Conservation (phyloP, 2,113 vertebrate species). For the Myotis yumanensis region DNA sequence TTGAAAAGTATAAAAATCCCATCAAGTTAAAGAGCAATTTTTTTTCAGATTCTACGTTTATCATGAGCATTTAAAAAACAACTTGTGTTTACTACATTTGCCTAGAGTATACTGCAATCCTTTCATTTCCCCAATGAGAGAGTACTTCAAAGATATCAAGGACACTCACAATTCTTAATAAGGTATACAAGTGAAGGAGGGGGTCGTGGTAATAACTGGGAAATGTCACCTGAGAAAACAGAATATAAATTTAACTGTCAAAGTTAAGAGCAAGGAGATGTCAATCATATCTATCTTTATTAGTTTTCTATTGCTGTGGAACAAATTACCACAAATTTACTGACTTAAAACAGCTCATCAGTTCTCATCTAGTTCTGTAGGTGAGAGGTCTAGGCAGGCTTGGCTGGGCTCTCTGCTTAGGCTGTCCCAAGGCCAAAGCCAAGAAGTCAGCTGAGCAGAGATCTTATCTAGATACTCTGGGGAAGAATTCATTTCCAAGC, state of each 20-base stretch:
- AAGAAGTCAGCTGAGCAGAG: background rate
- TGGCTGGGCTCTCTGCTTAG: background rate
- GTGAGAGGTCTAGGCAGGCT: background rate
- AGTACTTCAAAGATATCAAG: constrained; percentile 53
- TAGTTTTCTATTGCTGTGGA: background rate
- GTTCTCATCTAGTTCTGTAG: background rate
- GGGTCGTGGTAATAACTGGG: background rate
- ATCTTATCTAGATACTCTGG: background rate
- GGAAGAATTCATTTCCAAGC: background rate
- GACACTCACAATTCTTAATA: constrained; percentile 37
- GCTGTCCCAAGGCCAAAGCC: background rate
- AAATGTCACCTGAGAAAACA: constrained; percentile 52
- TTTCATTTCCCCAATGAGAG: constrained; percentile 28
- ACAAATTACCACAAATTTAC: background rate
- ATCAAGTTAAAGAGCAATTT: constrained; percentile 66
- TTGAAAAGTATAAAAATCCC: constrained; percentile 61
- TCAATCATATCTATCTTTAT: background rate
- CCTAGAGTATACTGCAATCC: background rate
- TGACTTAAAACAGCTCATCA: background rate
- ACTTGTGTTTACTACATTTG: constrained; percentile 38
- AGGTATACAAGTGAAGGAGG: background rate
- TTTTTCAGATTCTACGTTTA: constrained; percentile 49
- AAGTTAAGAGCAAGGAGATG: background rate
- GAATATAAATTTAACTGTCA: constrained; percentile 24
- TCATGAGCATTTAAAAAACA: constrained; percentile 37